Evolutionary conservation across 2,888 invertebrate species (phyloP).

Genomic region (Stratiomys singularior): DNA sequence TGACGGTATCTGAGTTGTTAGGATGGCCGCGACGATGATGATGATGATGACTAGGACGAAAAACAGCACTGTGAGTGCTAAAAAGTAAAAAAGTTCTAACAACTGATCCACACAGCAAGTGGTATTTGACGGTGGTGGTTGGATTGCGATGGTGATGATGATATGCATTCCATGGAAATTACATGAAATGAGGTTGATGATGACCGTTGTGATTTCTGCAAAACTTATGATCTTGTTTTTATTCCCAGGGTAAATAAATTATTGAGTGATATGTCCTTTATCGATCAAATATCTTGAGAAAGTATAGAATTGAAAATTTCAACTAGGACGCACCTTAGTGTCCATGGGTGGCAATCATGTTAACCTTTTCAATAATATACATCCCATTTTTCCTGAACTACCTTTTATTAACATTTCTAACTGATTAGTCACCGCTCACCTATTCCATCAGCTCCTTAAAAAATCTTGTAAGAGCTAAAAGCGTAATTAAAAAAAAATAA

Average conservation of each 20-base stretch:
- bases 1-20: background rate
- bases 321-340: too few relatives aligned
- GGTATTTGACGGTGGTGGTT: background rate
- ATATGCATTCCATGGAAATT: background rate
- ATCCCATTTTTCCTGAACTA: too few relatives aligned
- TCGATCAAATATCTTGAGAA: too few relatives aligned
- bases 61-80: background rate
- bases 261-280: too few relatives aligned
- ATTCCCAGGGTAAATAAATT: background rate
- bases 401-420: too few relatives aligned
- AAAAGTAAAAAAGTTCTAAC: background rate
- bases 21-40: background rate
- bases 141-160: background rate
- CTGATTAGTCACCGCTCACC: too few relatives aligned
- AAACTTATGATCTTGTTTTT: constrained; percentile 7
- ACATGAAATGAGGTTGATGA: background rate
- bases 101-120: background rate
- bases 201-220: background rate
- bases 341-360: background rate
- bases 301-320: too few relatives aligned
- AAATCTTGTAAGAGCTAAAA: too few relatives aligned
- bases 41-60: constrained; percentile 14
- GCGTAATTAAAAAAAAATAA: too few relatives aligned
- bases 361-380: too few relatives aligned
- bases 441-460: too few relatives aligned